These are phyloP conservation scores for Odontamblyopus lacepedii DNA, from an alignment of 2,797 vertebrate species.

Conservation along the genomic window DNA sequence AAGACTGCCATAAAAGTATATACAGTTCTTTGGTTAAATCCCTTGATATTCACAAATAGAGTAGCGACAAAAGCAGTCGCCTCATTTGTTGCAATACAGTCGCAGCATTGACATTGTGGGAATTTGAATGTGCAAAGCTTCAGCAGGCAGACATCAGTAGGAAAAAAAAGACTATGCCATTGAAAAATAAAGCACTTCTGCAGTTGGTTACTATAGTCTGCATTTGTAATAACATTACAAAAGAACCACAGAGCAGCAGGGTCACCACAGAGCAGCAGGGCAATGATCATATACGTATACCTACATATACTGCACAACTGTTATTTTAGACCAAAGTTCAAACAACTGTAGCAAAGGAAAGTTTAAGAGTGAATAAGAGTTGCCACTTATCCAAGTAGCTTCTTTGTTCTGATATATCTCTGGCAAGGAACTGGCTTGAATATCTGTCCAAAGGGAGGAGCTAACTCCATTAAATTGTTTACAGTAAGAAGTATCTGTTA, in stretches of 20 bases:
- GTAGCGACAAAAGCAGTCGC: not conserved
- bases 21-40: conserved; percentile 17
- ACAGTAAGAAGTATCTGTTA: no score
- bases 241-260: not conserved
- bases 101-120: not conserved
- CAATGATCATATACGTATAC: no score
- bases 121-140: conserved; percentile 6
- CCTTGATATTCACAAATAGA: conserved; percentile 17
- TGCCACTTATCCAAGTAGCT: no score
- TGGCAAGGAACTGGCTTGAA: no score
- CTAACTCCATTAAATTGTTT: no score
- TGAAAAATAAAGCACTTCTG: conserved; percentile 1
- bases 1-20: conserved; percentile 45
- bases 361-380: no score
- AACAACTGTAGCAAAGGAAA: no score
- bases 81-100: not conserved
- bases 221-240: not conserved
- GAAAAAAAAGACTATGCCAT: not conserved
- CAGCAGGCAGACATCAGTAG: conserved; percentile 1
- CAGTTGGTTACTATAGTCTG: not conserved
- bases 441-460: no score
- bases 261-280: no score
- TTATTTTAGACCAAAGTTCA: no score
- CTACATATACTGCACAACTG: no score
- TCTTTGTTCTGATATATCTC: no score